These are phyloP conservation scores for Pseudomugil tenellus DNA, from an alignment of 2,797 vertebrate species.

Conservation along the genomic window DNA sequence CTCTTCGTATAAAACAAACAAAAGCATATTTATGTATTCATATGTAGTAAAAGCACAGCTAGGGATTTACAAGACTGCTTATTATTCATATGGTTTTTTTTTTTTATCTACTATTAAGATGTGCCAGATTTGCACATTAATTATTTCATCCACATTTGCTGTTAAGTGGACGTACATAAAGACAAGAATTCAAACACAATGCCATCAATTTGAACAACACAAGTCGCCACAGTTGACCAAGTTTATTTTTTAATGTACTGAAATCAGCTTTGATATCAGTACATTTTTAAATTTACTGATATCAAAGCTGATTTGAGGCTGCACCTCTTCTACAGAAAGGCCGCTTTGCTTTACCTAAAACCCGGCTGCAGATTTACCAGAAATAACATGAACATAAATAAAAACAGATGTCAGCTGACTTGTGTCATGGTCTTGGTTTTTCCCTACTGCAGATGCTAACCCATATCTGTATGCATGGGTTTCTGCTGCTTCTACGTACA, in stretches of 20 bases:
- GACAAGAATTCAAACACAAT: background rate
- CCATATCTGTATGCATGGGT: slow-evolving; percentile 7
- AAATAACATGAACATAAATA: slow-evolving; percentile 45
- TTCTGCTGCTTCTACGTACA: slow-evolving; percentile 23
- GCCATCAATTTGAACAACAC: background rate
- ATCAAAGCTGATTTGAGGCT: slow-evolving; percentile 5
- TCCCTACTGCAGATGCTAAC: slow-evolving; percentile 7
- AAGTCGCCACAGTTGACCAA: background rate
- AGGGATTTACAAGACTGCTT: background rate
- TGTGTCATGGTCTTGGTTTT: slow-evolving; percentile 30
- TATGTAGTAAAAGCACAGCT: background rate
- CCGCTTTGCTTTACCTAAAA: slow-evolving; percentile 16
- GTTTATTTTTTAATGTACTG: background rate
- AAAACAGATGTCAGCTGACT: slow-evolving; percentile 48
- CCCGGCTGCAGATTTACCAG: slow-evolving; percentile 19
- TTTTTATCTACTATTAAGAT: background rate
- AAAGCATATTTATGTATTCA: background rate
- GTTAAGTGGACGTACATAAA: background rate
- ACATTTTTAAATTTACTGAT: background rate
- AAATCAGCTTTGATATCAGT: too few species aligned
- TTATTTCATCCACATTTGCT: background rate
- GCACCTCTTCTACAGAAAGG: slow-evolving; percentile 4
- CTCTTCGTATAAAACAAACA: too few species aligned
- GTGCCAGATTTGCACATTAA: background rate
- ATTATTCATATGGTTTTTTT: background rate